A percentile compares a stretch with the other conserved stretches of the same genome.
Evolutionary conservation across 2,888 invertebrate genomes (phyloP).

Genomic region (Apotomis capreana): DNA sequence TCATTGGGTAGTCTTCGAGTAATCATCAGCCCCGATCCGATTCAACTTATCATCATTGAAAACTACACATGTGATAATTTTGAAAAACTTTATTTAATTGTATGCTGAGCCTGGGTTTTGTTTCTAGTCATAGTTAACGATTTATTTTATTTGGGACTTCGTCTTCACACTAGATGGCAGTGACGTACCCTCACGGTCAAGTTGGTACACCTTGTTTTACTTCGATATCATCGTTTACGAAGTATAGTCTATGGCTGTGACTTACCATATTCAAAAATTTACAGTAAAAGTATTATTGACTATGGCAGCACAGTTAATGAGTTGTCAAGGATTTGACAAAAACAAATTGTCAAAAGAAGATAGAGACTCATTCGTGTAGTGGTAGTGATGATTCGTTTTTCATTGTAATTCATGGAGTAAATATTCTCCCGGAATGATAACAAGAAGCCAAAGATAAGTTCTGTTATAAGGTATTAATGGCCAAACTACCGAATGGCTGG

Average conservation of each 20-base stretch:
- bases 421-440: slow-evolving; percentile 56
- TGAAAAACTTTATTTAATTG: no score
- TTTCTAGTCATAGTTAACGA: no score
- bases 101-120: no score
- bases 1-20: no score
- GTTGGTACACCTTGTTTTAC: neutral
- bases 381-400: slow-evolving; percentile 50
- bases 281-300: neutral
- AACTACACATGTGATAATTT: no score
- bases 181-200: neutral
- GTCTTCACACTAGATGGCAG: no score
- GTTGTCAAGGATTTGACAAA: slow-evolving; percentile 29
- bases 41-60: no score
- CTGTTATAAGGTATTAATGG: slow-evolving; percentile 67
- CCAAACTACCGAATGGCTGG: slow-evolving; percentile 83
- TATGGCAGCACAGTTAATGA: neutral
- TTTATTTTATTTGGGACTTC: no score
- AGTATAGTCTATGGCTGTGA: neutral
- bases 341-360: slow-evolving; percentile 34
- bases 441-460: slow-evolving; percentile 51
- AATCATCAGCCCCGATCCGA: no score
- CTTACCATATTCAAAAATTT: neutral
- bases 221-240: neutral
- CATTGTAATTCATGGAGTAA: slow-evolving; percentile 48
- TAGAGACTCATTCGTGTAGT: slow-evolving; percentile 43